phyloP scores from a whole-genome alignment of 2,797 vertebrate genomes.

The Coilia nasus region DNA sequence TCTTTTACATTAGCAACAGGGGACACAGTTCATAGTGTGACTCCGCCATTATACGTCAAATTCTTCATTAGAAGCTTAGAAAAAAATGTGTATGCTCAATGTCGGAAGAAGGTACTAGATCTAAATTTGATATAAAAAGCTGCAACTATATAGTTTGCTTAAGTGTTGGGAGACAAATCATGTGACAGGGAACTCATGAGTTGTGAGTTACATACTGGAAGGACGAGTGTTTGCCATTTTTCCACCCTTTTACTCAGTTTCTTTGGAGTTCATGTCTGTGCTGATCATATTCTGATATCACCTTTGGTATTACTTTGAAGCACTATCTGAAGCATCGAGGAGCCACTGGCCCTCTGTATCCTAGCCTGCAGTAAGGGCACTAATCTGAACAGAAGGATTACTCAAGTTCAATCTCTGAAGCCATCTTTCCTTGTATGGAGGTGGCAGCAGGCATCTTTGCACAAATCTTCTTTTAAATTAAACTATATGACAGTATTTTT shows the following conservation, averaged over 20 bases:
- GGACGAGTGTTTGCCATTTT: background rate
- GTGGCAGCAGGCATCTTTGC: constrained; percentile 75
- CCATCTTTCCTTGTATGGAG: constrained; percentile 64
- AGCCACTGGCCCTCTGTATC: background rate
- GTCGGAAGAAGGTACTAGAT: background rate
- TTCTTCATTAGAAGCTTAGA: background rate
- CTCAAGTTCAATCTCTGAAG: constrained; percentile 49
- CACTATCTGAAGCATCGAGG: background rate
- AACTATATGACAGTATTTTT: constrained; percentile 75
- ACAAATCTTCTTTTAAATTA: constrained; percentile 77
- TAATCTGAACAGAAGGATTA: constrained; percentile 37
- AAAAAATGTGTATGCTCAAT: background rate
- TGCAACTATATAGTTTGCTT: background rate
- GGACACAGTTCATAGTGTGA: background rate
- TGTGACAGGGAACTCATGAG: background rate
- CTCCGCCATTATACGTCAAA: background rate
- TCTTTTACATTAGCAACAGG: background rate
- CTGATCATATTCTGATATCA: background rate
- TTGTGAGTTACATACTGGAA: background rate
- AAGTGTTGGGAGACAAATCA: background rate
- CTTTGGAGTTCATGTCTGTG: constrained; percentile 21
- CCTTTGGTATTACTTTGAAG: constrained; percentile 28
- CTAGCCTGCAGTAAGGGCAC: constrained; percentile 51
- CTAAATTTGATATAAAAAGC: background rate
- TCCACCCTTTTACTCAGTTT: background rate